phyloP scores from a whole-genome alignment of 1,140 invertebrate species.

The Trypoxylus dichotomus region DNA sequence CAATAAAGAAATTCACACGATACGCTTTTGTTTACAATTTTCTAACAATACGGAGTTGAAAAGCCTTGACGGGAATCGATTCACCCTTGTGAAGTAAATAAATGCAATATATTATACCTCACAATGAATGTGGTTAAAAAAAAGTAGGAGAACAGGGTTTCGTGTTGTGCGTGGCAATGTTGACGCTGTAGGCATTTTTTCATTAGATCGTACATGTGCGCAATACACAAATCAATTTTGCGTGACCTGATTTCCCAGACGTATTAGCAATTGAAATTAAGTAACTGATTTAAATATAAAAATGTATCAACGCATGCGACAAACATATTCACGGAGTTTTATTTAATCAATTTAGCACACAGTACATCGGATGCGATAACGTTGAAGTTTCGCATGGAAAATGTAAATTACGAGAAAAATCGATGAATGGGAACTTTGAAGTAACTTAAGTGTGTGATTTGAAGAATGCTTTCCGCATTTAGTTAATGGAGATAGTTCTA shows the following conservation, averaged over 20 bases:
- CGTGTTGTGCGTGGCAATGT: slow-evolving; percentile 16
- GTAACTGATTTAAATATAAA: slow-evolving; percentile 27
- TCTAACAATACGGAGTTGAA: no score
- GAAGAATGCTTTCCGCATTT: no score
- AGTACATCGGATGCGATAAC: neutral
- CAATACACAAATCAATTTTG: slow-evolving; percentile 31
- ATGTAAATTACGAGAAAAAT: neutral
- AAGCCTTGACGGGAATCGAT: neutral
- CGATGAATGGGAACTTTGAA: neutral
- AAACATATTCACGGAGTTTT: slow-evolving; percentile 23
- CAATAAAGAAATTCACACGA: no score
- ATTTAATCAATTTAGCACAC: slow-evolving; percentile 22
- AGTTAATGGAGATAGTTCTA: no score
- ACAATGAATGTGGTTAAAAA: neutral
- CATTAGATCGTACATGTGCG: slow-evolving; percentile 27
- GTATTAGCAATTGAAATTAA: slow-evolving; percentile 29
- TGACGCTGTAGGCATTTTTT: slow-evolving; percentile 18
- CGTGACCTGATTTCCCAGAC: slow-evolving; percentile 25
- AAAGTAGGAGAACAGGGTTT: neutral
- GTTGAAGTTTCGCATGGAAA: neutral
- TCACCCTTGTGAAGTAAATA: neutral
- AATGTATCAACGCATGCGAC: slow-evolving; percentile 26
- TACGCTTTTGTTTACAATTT: no score
- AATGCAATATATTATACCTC: neutral
- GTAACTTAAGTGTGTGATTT: no score